Evolutionary conservation across 1,140 invertebrate species (phyloP).

Genomic region (Harlomillsia oculata): DNA sequence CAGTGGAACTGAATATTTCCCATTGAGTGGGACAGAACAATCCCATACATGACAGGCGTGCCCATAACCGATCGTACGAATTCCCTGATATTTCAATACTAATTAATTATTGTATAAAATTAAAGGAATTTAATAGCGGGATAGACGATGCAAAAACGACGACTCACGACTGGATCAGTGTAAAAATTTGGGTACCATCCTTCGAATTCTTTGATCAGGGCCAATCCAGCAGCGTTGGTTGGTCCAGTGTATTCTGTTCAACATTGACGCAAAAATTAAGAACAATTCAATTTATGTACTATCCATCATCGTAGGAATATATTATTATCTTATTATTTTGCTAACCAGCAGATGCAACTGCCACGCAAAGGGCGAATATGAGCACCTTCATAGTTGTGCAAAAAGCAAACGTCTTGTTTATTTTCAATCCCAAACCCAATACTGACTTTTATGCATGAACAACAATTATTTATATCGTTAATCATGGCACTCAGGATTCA

Average conservation of each 20-base stretch:
- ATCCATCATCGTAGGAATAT: too few relatives aligned
- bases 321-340: too few relatives aligned
- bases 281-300: too few relatives aligned
- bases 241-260: conserved; percentile 9
- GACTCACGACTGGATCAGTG: conserved; percentile 23
- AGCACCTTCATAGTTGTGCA: too few relatives aligned
- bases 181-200: conserved; percentile 33
- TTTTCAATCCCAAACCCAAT: too few relatives aligned
- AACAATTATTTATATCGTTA: too few relatives aligned
- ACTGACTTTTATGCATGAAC: too few relatives aligned
- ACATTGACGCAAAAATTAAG: too few relatives aligned
- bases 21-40: conserved; percentile 30
- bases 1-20: conserved; percentile 22
- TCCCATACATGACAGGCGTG: conserved; percentile 30
- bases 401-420: too few relatives aligned
- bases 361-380: too few relatives aligned
- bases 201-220: conserved; percentile 32
- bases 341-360: too few relatives aligned
- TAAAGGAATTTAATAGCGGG: neutral
- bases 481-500: too few relatives aligned
- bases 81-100: conserved; percentile 10
- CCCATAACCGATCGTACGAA: conserved; percentile 32
- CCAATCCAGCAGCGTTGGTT: conserved; percentile 14
- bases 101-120: neutral
- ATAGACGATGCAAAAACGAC: neutral